phyloP scores from a whole-genome alignment of 2,113 vertebrate species.

The Microtus ochrogaster region DNA sequence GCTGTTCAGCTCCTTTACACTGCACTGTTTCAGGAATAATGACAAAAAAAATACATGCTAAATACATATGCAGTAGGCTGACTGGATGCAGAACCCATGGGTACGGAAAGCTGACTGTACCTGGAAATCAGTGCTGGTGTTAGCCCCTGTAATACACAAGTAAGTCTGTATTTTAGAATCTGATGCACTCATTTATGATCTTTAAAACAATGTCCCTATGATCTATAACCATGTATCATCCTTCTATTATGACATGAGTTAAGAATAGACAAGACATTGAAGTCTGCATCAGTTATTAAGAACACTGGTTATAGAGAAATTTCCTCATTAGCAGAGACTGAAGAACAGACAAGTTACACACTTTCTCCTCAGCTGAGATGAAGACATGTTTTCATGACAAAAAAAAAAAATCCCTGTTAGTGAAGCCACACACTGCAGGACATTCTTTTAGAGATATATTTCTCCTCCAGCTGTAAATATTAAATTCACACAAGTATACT shows the following conservation, averaged over 20 bases:
- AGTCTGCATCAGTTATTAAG: constrained; percentile 42
- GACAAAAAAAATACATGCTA: not conserved
- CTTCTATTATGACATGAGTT: not conserved
- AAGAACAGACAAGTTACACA: not conserved
- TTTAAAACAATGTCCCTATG: constrained; percentile 24
- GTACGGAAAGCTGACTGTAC: not conserved
- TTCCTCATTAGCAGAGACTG: constrained; percentile 17
- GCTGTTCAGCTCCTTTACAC: not conserved
- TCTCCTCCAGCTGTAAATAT: not conserved
- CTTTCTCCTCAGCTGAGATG: not conserved
- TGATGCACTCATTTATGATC: not conserved
- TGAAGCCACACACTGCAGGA: not conserved
- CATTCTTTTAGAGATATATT: constrained; percentile 7
- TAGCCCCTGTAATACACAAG: constrained; percentile 12
- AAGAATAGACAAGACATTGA: not conserved
- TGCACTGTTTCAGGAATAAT: not conserved
- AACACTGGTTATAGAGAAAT: constrained; percentile 13
- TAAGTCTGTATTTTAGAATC: constrained; percentile 43
- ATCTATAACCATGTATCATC: constrained; percentile 14
- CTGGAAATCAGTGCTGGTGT: not conserved
- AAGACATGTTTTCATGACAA: constrained; percentile 22
- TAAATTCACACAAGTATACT: constrained; percentile 32
- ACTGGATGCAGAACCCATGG: not conserved
- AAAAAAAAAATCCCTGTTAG: not conserved
- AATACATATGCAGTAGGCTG: not conserved